Conservation (phyloP, 2,797 vertebrate genomes). For the Okamejei kenojei region DNA sequence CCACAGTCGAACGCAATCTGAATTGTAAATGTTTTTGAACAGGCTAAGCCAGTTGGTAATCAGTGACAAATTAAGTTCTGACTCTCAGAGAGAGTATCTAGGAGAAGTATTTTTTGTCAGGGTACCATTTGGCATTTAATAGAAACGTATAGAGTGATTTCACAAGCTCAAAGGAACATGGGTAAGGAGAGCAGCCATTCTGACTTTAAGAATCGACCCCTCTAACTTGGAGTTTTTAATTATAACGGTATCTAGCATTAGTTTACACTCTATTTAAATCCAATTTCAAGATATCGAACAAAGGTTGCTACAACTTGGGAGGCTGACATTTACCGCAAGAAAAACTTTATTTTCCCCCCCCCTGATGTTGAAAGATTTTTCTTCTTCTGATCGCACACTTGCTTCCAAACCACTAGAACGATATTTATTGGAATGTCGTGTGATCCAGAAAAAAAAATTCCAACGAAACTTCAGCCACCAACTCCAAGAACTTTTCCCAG, state of each 20-base stretch:
- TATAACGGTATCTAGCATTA: background rate
- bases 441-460: conserved; percentile 24
- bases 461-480: background rate
- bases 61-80: background rate
- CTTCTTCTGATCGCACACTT: background rate
- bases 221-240: background rate
- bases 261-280: background rate
- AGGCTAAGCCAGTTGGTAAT: background rate
- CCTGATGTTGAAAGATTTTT: background rate
- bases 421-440: conserved; percentile 13
- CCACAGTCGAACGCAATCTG: background rate
- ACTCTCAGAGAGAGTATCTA: background rate
- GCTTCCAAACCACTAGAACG: conserved; percentile 20
- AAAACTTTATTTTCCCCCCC: background rate
- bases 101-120: background rate
- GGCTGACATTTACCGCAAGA: background rate
- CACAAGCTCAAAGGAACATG: conserved; percentile 15
- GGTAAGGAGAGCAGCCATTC: background rate
- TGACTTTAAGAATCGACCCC: background rate
- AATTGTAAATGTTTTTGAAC: background rate
- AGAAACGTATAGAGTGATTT: conserved; percentile 4
- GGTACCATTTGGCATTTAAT: no score
- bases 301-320: background rate
- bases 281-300: background rate
- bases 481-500: background rate